These are phyloP conservation scores for Coracopsis vasa DNA, from an alignment of 2,113 vertebrate genomes.

Conservation along the genomic window DNA sequence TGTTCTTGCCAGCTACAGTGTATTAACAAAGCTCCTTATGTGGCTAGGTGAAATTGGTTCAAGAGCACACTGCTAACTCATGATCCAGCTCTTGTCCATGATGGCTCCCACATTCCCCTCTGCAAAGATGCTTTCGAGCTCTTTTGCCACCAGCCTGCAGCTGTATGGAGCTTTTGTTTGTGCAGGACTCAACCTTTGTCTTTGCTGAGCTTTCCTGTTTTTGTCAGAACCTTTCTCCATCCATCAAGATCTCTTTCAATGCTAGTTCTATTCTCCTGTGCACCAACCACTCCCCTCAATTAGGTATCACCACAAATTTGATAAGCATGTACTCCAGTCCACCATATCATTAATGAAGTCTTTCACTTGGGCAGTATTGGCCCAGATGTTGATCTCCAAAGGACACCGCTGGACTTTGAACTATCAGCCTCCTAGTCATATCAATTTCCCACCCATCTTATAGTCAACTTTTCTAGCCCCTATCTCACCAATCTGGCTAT, in stretches of 20 bases:
- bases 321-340: background rate
- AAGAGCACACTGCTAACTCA: background rate
- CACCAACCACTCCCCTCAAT: background rate
- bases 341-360: background rate
- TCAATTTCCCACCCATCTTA: background rate
- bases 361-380: background rate
- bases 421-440: background rate
- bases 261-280: background rate
- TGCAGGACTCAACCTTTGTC: background rate
- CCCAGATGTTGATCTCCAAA: background rate
- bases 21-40: background rate
- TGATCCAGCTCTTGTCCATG: background rate
- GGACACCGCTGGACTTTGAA: background rate
- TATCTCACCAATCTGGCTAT: background rate
- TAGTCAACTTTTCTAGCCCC: background rate
- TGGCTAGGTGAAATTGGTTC: background rate
- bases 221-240: background rate
- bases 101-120: background rate
- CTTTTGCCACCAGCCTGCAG: background rate
- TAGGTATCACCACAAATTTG: background rate
- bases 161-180: background rate
- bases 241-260: background rate
- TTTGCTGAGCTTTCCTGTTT: background rate
- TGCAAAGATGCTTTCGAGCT: background rate
- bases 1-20: background rate